Conservation (phyloP, 2,888 invertebrate genomes). For the Bibio marci region DNA sequence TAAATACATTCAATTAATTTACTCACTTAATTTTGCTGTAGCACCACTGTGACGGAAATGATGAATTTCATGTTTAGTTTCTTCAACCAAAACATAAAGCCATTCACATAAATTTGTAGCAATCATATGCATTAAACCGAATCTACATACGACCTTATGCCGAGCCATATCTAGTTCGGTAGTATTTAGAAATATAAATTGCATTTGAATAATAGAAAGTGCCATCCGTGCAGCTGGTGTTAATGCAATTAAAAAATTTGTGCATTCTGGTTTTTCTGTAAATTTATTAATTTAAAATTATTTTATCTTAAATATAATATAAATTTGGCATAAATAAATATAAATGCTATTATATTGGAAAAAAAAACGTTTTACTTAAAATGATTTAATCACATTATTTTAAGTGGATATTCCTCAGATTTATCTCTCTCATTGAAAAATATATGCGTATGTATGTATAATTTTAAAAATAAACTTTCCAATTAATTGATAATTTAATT, state of each 20-base stretch:
- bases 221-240: constrained; percentile 68
- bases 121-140: constrained; percentile 82
- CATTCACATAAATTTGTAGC: constrained; percentile 88
- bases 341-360: too few relatives aligned
- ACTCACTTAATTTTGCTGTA: background rate
- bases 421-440: too few relatives aligned
- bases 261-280: constrained; percentile 32
- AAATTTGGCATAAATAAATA: too few relatives aligned
- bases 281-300: constrained; percentile 7
- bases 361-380: too few relatives aligned
- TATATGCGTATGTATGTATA: too few relatives aligned
- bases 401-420: too few relatives aligned
- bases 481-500: too few relatives aligned
- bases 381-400: too few relatives aligned
- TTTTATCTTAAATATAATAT: too few relatives aligned
- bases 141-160: constrained; percentile 57
- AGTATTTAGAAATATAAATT: constrained; percentile 84
- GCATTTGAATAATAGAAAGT: constrained; percentile 77
- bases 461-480: too few relatives aligned
- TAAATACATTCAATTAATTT: too few relatives aligned
- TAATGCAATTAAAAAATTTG: constrained; percentile 48
- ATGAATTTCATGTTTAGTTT: constrained; percentile 74
- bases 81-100: constrained; percentile 73
- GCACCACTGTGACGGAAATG: constrained; percentile 37
- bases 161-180: constrained; percentile 49